Percentiles rank a stretch among this genome's conserved stretches.
Conservation (phyloP, 2,797 vertebrate species). For the Kryptolebias ocellatus region DNA sequence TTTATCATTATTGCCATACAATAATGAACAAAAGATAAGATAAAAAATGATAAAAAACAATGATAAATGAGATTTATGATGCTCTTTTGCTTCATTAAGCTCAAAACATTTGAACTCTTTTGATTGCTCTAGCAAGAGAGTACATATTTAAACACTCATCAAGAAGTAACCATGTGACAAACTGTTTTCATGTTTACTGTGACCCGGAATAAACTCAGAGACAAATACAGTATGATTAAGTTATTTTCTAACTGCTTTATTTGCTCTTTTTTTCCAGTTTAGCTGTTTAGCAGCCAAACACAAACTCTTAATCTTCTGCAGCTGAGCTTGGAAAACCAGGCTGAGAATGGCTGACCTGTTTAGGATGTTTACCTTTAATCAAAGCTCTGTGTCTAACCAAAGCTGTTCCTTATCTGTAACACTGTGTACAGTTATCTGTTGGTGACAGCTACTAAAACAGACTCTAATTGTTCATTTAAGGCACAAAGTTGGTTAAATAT, state of each 20-base stretch:
- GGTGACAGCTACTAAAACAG: constrained; percentile 22
- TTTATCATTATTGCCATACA: not conserved
- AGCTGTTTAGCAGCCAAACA: constrained; percentile 34
- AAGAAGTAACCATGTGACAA: not conserved
- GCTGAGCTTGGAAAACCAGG: constrained; percentile 14
- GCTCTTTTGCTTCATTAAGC: constrained; percentile 9
- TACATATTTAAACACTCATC: not conserved
- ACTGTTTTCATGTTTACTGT: constrained; percentile 32
- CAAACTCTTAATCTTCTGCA: constrained; percentile 39
- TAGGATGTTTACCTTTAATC: constrained; percentile 7
- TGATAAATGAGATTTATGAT: not conserved
- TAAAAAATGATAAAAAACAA: not conserved
- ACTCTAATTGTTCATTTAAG: constrained; percentile 52
- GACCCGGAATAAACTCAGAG: constrained; percentile 35
- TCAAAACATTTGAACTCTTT: not conserved
- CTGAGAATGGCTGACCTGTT: constrained; percentile 26
- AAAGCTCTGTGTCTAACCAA: constrained; percentile 19
- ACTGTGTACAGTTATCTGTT: constrained; percentile 18
- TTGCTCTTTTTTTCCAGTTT: constrained; percentile 63
- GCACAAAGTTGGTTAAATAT: constrained; percentile 31
- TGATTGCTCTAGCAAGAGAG: constrained; percentile 4
- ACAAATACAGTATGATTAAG: constrained; percentile 56
- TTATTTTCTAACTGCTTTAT: constrained; percentile 66
- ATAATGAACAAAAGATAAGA: constrained; percentile 1
- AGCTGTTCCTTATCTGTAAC: constrained; percentile 24